phyloP scores from a whole-genome alignment of 1,140 invertebrate genomes.

The Samia ricini region DNA sequence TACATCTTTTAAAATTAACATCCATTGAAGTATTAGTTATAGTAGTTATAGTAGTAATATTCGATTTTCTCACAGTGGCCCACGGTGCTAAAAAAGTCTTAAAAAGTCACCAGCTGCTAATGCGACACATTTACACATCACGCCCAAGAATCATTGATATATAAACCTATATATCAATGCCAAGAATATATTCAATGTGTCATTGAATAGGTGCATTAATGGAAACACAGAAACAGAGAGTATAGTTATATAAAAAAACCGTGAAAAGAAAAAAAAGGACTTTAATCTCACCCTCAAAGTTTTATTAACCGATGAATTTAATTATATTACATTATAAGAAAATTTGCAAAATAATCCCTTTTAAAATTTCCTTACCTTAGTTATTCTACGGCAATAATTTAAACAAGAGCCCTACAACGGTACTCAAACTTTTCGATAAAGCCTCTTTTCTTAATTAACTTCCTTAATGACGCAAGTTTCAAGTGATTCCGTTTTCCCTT shows the following conservation, averaged over 20 bases:
- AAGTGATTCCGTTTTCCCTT: slow-evolving; percentile 22
- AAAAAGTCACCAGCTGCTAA: too few species aligned
- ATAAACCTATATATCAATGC: too few species aligned
- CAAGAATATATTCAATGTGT: too few species aligned
- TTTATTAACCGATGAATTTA: slow-evolving; percentile 13
- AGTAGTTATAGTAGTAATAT: too few species aligned
- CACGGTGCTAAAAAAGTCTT: too few species aligned
- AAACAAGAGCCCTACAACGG: slow-evolving; percentile 2
- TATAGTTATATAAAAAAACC: neutral
- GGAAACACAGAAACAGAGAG: too few species aligned
- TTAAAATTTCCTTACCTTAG: slow-evolving; percentile 2
- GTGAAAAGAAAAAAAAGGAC: neutral
- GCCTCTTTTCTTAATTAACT: slow-evolving; percentile 67
- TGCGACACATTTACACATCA: too few species aligned
- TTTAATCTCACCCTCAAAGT: neutral
- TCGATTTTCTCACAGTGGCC: too few species aligned
- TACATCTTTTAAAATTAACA: too few species aligned
- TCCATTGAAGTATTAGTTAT: too few species aligned
- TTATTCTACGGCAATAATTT: slow-evolving; percentile 13
- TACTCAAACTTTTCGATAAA: slow-evolving; percentile 38
- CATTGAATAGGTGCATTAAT: too few species aligned
- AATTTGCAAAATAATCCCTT: slow-evolving; percentile 11
- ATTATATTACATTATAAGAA: neutral
- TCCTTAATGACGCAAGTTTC: slow-evolving; percentile 62
- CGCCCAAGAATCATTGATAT: too few species aligned